phyloP scores from a whole-genome alignment of 2,888 invertebrate genomes.

The Pantelozetes paolii region DNA sequence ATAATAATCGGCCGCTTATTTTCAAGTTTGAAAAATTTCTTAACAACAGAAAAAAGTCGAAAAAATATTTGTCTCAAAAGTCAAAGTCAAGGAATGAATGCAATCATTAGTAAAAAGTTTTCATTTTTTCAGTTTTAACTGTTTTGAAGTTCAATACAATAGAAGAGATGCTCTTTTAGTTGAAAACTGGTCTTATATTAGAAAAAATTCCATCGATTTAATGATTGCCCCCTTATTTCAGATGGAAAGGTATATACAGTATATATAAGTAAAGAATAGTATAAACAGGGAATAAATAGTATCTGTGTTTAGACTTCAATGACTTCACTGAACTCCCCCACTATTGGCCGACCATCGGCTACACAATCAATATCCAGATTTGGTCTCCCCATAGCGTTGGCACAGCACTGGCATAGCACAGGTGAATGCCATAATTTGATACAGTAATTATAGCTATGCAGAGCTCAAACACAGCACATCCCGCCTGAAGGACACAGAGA shows the following conservation, averaged over 20 bases:
- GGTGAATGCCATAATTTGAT: constrained; percentile 32
- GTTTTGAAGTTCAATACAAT: neutral
- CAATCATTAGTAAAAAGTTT: constrained; percentile 23
- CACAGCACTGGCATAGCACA: neutral
- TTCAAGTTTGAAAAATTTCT: neutral
- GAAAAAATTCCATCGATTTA: neutral
- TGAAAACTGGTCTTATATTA: neutral
- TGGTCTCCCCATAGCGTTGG: neutral
- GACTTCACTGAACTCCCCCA: constrained; percentile 27
- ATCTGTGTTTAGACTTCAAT: constrained; percentile 16
- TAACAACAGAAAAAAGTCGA: neutral
- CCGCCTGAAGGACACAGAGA: constrained; percentile 20
- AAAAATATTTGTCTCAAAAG: constrained; percentile 21
- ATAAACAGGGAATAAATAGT: neutral
- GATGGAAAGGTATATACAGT: too few species aligned
- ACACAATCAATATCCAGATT: neutral
- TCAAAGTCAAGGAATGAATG: neutral
- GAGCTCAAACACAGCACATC: constrained; percentile 26
- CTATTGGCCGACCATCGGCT: neutral
- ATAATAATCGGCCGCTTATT: constrained; percentile 30
- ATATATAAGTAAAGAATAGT: neutral
- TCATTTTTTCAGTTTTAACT: neutral
- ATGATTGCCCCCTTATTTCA: neutral
- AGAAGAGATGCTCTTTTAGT: constrained; percentile 11
- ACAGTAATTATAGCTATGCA: constrained; percentile 28